These are phyloP conservation scores for Pardalotus punctatus DNA, from an alignment of 2,113 vertebrate species.

Conservation along the genomic window DNA sequence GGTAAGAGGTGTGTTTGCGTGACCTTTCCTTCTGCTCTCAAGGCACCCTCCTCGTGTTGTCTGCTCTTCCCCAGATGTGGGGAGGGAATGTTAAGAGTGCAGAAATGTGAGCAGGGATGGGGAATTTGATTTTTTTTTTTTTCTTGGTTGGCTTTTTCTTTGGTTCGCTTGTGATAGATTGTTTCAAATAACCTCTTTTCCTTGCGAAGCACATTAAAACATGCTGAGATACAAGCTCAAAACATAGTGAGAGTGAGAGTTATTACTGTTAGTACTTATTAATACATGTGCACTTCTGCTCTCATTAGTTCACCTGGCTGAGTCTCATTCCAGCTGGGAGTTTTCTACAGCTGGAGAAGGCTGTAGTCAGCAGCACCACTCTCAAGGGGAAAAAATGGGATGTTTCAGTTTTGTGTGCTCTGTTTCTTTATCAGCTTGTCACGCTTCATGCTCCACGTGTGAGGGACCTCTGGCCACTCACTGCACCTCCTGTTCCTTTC, in stretches of 20 bases:
- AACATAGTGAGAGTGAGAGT: neutral
- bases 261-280: neutral
- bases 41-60: neutral
- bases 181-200: neutral
- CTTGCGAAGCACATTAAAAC: neutral
- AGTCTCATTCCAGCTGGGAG: neutral
- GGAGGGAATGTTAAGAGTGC: neutral
- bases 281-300: neutral
- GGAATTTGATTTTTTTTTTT: neutral
- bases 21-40: neutral
- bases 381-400: neutral
- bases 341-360: neutral
- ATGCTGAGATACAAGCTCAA: neutral
- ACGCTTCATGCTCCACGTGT: conserved; percentile 82
- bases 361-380: neutral
- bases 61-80: neutral
- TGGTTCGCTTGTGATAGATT: neutral
- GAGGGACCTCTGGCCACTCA: conserved; percentile 80
- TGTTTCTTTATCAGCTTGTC: conserved; percentile 78
- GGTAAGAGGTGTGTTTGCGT: conserved; percentile 60
- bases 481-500: conserved; percentile 78
- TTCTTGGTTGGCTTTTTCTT: neutral
- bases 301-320: neutral
- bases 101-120: neutral
- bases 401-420: neutral